A percentile compares a stretch with the other conserved stretches of the same genome.
phyloP scores from a whole-genome alignment of 2,888 invertebrate genomes.

The Barypeithes pellucidus region DNA sequence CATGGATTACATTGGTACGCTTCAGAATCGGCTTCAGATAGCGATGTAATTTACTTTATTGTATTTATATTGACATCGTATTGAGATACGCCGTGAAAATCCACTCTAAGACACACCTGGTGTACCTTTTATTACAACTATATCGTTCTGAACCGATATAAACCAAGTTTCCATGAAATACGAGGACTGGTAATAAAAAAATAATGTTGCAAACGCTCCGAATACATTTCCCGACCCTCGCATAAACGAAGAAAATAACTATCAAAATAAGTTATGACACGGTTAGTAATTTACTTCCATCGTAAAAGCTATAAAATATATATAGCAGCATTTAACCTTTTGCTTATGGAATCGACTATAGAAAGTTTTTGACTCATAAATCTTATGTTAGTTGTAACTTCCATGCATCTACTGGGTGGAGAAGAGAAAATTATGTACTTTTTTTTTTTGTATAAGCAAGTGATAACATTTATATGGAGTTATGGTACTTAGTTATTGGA shows the following conservation, averaged over 20 bases:
- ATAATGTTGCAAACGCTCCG: conserved; percentile 27
- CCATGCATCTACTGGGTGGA: conserved; percentile 7
- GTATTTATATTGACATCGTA: no score
- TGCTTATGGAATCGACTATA: conserved; percentile 64
- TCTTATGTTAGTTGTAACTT: conserved; percentile 22
- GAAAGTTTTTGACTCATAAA: conserved; percentile 62
- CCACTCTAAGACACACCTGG: neutral
- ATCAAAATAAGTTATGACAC: conserved; percentile 62
- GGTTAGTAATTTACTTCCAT: conserved; percentile 61
- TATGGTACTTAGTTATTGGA: no score
- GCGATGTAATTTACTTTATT: no score
- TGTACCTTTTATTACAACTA: neutral
- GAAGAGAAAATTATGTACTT: neutral
- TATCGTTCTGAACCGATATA: neutral
- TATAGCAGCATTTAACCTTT: conserved; percentile 66
- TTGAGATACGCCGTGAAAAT: no score
- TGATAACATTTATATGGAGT: no score
- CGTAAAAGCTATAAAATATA: conserved; percentile 65
- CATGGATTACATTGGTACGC: no score
- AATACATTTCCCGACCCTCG: conserved; percentile 37
- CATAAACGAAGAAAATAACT: conserved; percentile 60
- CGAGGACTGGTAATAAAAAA: conserved; percentile 27
- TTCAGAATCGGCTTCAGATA: no score
- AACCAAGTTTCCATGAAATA: conserved; percentile 20
- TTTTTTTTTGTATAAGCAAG: neutral